Base-by-base conservation (phyloP, 2,888 invertebrate species). In the Trichacis sp. region DNA sequence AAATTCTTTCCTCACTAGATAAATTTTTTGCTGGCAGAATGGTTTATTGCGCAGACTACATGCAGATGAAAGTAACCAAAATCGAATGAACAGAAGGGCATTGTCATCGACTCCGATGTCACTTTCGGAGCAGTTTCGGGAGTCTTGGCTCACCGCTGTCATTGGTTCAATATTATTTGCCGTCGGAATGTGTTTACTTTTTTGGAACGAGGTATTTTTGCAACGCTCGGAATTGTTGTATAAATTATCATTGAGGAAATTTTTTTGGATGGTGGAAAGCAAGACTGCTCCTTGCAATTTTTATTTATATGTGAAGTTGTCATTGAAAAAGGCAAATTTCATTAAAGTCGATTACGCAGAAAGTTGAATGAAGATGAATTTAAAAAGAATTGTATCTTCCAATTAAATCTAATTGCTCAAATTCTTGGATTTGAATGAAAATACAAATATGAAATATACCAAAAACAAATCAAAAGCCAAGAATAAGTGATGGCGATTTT, bases 121-220 rank as follows among this genome's bases (percentile, higher is more conserved):
- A 8, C 73, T 82, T 33, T 73, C 73, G 1, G 87, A 88, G 72
- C 90, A 91, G 75, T 91, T 91, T 69, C 88, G 87, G 77, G 87
- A 89, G 75, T 90, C 89, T 64, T 93, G 93, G 93, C 78, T 93
- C 2, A 91, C 92, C 33, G 90, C 91, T 47, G 79, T 90, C 15
- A 88, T 93, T 64, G 93, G 93, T 51, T 81, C 89, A 33, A 77
- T 89, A 52, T 85, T 93, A 43, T 90, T 92, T 78, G 81, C 87
- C 20, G 88, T 88, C 33, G 93, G 93, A 29, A 88, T 89, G 70
- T 90, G 88, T 76, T 87, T 95, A 17, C 85, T 95, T 49, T 88
- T 93, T 78, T 95, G 93, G 93, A 94, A 95, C 82, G 96, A 96
- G 89, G 94, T 93, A 56, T 24, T 11, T 40, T 4, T 5, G n/a